Percentiles rank a stretch among this genome's conserved stretches.
Conservation (phyloP, 2,888 invertebrate genomes). For the Coremacera marginata region DNA sequence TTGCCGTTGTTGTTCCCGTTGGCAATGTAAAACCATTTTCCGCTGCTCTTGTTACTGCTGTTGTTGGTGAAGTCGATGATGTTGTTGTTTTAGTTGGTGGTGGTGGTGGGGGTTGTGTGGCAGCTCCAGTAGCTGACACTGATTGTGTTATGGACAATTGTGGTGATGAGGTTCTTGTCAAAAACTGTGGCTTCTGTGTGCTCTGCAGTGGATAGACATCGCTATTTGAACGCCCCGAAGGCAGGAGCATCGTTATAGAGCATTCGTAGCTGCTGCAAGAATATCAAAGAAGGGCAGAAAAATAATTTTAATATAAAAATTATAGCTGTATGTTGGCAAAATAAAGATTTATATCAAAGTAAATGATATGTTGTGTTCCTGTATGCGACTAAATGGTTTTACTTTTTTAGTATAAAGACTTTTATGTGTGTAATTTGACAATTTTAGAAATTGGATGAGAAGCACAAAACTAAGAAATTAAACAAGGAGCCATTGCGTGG, state of each 20-base stretch:
- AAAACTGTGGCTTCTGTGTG: slow-evolving; percentile 52
- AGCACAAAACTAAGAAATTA: no score
- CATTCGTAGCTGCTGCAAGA: slow-evolving; percentile 63
- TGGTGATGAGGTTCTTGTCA: slow-evolving; percentile 60
- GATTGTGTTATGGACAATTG: slow-evolving; percentile 50
- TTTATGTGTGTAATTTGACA: no score
- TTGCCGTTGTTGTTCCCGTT: slow-evolving; percentile 38
- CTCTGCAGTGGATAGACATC: slow-evolving; percentile 63
- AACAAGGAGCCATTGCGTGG: no score
- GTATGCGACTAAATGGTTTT: no score
- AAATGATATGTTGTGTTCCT: no score
- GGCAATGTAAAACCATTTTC: slow-evolving; percentile 34
- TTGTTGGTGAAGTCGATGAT: slow-evolving; percentile 6
- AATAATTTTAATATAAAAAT: not conserved
- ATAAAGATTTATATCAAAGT: no score
- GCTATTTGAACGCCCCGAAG: slow-evolving; percentile 68
- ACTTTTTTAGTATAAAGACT: no score
- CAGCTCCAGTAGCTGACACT: slow-evolving; percentile 25
- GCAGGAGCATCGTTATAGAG: slow-evolving; percentile 68
- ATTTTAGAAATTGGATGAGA: no score
- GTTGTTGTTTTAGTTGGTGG: slow-evolving; percentile 32
- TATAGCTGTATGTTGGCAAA: no score
- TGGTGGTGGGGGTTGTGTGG: slow-evolving; percentile 21
- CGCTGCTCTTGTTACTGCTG: slow-evolving; percentile 31
- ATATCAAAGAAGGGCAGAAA: slow-evolving; percentile 14